phyloP scores from a whole-genome alignment of 2,797 vertebrate genomes.

The Jordanella pulchra region DNA sequence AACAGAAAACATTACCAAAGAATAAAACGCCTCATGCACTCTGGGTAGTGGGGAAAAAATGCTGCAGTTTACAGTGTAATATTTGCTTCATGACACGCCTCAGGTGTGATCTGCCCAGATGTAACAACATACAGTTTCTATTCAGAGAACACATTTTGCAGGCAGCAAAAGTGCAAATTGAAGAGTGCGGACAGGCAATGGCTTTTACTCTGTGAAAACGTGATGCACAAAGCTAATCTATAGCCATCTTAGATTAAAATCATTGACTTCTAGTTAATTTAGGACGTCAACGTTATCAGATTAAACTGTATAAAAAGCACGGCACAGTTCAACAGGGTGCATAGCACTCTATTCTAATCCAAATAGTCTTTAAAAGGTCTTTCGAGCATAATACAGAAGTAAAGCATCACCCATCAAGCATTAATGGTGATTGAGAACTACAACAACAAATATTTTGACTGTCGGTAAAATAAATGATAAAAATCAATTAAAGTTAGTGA shows the following conservation, averaged over 20 bases:
- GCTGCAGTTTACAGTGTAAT: too few species aligned
- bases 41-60: background rate
- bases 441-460: background rate
- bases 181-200: background rate
- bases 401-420: background rate
- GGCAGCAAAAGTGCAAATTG: background rate
- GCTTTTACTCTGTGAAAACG: background rate
- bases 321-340: background rate
- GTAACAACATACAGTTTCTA: background rate
- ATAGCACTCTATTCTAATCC: background rate
- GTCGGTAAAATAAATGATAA: background rate
- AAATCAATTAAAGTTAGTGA: background rate
- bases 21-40: background rate
- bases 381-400: background rate
- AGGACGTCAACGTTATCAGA: background rate
- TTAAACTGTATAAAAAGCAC: background rate
- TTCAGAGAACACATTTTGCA: background rate
- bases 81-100: background rate
- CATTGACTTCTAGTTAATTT: background rate
- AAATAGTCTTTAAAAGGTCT: background rate
- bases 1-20: background rate
- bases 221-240: background rate
- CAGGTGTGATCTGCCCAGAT: background rate
- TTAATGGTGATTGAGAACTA: constrained; percentile 11
- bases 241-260: background rate